Conservation (phyloP, 2,888 invertebrate species). For the Parelbella ahira region DNA sequence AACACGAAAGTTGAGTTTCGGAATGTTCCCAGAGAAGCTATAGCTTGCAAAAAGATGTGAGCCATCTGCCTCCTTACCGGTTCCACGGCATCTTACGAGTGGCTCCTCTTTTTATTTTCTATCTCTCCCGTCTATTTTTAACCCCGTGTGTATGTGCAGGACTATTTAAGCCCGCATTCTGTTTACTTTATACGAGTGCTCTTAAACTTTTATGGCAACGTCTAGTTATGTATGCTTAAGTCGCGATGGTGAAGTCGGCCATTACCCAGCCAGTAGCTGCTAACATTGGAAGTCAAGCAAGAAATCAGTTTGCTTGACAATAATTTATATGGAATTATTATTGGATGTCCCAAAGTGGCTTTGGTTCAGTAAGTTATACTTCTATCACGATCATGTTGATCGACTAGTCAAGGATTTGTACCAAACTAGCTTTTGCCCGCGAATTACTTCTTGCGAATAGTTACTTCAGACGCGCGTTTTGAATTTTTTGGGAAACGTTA, state of each 20-base stretch:
- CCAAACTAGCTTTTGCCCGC: too few relatives aligned
- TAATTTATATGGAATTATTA: too few relatives aligned
- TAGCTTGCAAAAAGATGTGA: slow-evolving; percentile 46
- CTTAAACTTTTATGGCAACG: slow-evolving; percentile 6
- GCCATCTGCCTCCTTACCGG: slow-evolving; percentile 67
- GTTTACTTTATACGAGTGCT: slow-evolving; percentile 25
- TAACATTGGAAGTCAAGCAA: too few relatives aligned
- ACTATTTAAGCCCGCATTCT: slow-evolving; percentile 27
- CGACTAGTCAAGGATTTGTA: too few relatives aligned
- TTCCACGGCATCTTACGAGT: slow-evolving; percentile 43
- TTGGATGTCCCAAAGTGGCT: too few relatives aligned
- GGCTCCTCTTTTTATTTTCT: slow-evolving; percentile 55
- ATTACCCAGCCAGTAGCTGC: slow-evolving; percentile 1
- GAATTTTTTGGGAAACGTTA: too few relatives aligned
- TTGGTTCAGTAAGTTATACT: too few relatives aligned
- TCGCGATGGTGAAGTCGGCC: background rate
- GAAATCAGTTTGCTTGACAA: too few relatives aligned
- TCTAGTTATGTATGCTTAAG: background rate
- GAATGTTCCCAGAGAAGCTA: slow-evolving; percentile 58
- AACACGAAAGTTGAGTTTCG: slow-evolving; percentile 37
- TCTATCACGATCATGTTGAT: too few relatives aligned
- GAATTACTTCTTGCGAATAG: too few relatives aligned
- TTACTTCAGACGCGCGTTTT: too few relatives aligned
- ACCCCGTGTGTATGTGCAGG: slow-evolving; percentile 26
- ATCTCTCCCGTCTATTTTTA: slow-evolving; percentile 64